These are phyloP conservation scores for Riptortus pedestris DNA, from an alignment of 1,140 invertebrate genomes.

Conservation along the genomic window DNA sequence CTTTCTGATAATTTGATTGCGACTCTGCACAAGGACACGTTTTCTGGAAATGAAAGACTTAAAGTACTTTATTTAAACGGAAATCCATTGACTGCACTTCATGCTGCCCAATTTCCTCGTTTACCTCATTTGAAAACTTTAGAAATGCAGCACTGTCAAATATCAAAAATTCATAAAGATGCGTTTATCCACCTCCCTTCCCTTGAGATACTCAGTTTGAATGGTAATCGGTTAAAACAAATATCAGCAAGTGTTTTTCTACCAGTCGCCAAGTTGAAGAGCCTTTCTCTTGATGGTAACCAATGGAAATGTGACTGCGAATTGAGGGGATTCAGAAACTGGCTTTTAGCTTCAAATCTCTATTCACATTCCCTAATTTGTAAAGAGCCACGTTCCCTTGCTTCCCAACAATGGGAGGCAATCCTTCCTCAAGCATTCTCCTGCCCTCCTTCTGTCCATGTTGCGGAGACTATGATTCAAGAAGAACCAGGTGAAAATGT, in stretches of 20 bases:
- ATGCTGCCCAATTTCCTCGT: conserved; percentile 54
- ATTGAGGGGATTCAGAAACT: conserved; percentile 56
- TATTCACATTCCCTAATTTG: conserved; percentile 60
- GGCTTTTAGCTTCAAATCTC: conserved; percentile 67
- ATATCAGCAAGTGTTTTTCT: conserved; percentile 52
- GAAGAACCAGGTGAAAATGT: conserved; percentile 57
- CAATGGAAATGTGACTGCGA: conserved; percentile 73
- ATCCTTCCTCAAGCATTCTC: conserved; percentile 59
- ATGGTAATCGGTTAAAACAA: conserved; percentile 57
- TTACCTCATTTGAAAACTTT: conserved; percentile 58
- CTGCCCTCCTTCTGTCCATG: conserved; percentile 26
- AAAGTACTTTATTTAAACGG: conserved; percentile 58
- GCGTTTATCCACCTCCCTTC: conserved; percentile 59
- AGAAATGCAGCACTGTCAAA: conserved; percentile 58
- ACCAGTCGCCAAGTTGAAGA: conserved; percentile 55
- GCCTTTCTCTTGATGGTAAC: conserved; percentile 62
- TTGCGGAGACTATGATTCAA: conserved; percentile 43
- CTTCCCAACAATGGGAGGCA: conserved; percentile 55
- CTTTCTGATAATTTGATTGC: conserved; percentile 58
- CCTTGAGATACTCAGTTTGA: conserved; percentile 62
- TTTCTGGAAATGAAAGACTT: conserved; percentile 57
- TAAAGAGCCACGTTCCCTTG: conserved; percentile 47
- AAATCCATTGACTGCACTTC: conserved; percentile 58
- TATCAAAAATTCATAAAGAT: conserved; percentile 51
- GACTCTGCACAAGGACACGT: conserved; percentile 54